Base-by-base conservation (phyloP, 92 coral and sea anemone genomes). In the Montipora capitata region DNA sequence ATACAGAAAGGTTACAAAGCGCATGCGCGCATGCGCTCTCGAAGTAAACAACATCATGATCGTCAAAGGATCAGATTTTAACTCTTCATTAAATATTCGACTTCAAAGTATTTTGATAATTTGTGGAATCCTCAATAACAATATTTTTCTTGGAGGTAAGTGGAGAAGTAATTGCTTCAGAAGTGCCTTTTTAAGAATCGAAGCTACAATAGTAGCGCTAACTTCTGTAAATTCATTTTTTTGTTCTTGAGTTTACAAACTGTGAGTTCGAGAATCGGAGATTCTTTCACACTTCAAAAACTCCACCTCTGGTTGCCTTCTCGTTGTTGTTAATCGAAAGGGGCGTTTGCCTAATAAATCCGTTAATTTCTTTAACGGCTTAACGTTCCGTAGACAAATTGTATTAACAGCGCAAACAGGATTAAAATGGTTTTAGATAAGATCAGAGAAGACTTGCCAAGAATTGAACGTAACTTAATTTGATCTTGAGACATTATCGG, bases 101-200 rank as follows among this genome's bases (percentile, higher is more conserved):
- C 85, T 81, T 40, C 77, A 67, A 58, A 41, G 67, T 68, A 70
- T 81, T 81, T 81, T 81, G 85, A 68, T 81, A 68, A 81, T 81
- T 59, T 68, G 40, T 81, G 76, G 84, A 72, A 68, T 81, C 62
- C 40, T 45, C 77, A 68, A 41, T 54, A 81, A 70, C 76, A 68
- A 81, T 68, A 81, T 81, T 81, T 81, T 43, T n/a, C 63, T 73
- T 81, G 40, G 74, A 81, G 85, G 85, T 81, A 67, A 81, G 85
- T 81, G 62, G 40, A 68, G 41, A 68, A 40, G 20, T 10, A 52
- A 52, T 40, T 39, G 40, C 57, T 52, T 68, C 15, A 49, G 7
- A 51, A 15, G 62, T 39, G 7, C 35, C 35, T 27, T 27, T 15
- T 15, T 48, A 14, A 13, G 69, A 51, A 63, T 68, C 48, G 38